Percentiles rank a stretch among this genome's conserved stretches.
Evolutionary conservation across 2,888 invertebrate genomes (phyloP).

Genomic region (Corbicula japonica): DNA sequence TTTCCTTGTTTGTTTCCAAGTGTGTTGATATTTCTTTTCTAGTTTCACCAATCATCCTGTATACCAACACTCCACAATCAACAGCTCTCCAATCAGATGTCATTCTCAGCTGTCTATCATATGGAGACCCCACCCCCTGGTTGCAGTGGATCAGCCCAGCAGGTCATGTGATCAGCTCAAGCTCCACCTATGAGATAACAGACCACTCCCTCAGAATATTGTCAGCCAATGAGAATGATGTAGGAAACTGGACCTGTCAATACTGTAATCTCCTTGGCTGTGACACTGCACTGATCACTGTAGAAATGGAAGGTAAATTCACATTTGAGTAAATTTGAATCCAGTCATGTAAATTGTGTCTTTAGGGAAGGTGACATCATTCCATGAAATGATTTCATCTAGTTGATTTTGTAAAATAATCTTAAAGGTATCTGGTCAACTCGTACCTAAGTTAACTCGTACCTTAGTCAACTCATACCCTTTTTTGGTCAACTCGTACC

Average conservation of each 20-base stretch:
- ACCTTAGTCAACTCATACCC: too few species aligned
- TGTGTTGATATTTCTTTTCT: constrained; percentile 19
- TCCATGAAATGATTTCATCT: too few species aligned
- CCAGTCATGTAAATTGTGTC: too few species aligned
- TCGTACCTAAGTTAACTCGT: too few species aligned
- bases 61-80: constrained; percentile 60
- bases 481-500: too few species aligned
- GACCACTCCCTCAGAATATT: constrained; percentile 42
- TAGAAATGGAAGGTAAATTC: constrained; percentile 54
- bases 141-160: constrained; percentile 56
- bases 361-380: too few species aligned
- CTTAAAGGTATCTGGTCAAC: too few species aligned
- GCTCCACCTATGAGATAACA: constrained; percentile 45
- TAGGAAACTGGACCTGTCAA: constrained; percentile 58
- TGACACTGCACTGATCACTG: constrained; percentile 28
- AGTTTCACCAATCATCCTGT: constrained; percentile 53
- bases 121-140: constrained; percentile 58
- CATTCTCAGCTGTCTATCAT: constrained; percentile 56
- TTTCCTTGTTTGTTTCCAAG: too few species aligned
- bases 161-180: constrained; percentile 39
- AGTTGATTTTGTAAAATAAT: too few species aligned
- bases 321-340: too few species aligned
- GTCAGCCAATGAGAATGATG: constrained; percentile 52
- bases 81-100: constrained; percentile 42
- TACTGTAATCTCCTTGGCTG: constrained; percentile 60